Conservation (phyloP, 2,113 vertebrate species). For the Gobius niger region DNA sequence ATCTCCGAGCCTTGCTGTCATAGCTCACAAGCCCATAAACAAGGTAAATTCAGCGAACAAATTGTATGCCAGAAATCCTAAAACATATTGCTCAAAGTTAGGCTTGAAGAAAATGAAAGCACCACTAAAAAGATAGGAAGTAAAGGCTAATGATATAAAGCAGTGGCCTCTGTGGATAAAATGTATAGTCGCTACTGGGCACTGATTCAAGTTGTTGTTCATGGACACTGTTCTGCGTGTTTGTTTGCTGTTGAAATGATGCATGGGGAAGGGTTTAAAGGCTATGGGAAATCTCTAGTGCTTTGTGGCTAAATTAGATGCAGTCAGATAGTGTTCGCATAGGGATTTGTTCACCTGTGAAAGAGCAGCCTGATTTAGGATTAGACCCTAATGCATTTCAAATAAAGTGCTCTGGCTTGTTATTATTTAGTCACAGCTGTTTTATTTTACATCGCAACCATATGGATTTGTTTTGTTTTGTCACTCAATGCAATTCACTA, state of each 20-base stretch:
- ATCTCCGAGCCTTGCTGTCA: too few relatives aligned
- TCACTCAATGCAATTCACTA: background rate
- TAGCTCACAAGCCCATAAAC: too few relatives aligned
- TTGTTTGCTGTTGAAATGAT: constrained; percentile 7
- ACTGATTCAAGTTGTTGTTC: background rate
- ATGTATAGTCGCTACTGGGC: background rate
- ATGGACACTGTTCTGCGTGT: background rate
- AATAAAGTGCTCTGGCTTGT: background rate
- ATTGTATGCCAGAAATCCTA: background rate
- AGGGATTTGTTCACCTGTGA: constrained; percentile 8
- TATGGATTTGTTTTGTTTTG: background rate
- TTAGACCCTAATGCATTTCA: constrained; percentile 7
- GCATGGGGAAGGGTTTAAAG: constrained; percentile 5
- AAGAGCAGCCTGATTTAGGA: constrained; percentile 9
- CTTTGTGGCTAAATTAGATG: constrained; percentile 10
- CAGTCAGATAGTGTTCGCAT: constrained; percentile 8
- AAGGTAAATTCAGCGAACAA: too few relatives aligned
- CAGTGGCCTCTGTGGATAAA: background rate
- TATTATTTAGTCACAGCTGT: constrained; percentile 9
- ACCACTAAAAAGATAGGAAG: background rate
- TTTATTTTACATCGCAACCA: background rate
- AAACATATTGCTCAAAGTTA: background rate
- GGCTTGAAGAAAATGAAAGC: background rate
- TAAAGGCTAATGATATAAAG: background rate
- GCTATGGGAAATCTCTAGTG: constrained; percentile 11